Evolutionary conservation across 2,113 vertebrate species (phyloP).

Genomic region (Microtus ochrogaster): DNA sequence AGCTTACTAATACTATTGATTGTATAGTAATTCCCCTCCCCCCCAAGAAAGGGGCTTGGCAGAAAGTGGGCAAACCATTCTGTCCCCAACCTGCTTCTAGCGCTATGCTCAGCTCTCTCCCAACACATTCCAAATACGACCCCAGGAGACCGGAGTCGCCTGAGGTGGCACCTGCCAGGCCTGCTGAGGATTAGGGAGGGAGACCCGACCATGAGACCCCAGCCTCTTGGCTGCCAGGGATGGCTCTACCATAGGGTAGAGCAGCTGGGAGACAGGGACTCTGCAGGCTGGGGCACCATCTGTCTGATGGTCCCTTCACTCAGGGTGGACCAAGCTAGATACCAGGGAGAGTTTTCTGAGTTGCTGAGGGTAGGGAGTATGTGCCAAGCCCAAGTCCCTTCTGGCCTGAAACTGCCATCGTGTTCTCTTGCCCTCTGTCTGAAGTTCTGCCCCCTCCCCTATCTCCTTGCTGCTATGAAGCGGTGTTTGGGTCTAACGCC

Average conservation of each 20-base stretch:
- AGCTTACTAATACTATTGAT: neutral
- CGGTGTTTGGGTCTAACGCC: neutral
- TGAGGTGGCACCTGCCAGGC: neutral
- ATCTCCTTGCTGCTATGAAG: neutral
- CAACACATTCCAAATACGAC: neutral
- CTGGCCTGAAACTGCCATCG: neutral
- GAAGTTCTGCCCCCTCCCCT: neutral
- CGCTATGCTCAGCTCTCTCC: neutral
- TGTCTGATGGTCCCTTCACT: neutral
- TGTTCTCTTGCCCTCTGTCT: neutral
- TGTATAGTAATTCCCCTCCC: neutral
- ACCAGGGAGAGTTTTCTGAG: neutral
- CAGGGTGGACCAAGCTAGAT: neutral
- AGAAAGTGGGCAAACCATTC: neutral
- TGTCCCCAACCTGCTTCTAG: neutral
- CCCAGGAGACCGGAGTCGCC: neutral
- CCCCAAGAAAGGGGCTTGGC: neutral
- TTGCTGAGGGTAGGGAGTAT: neutral
- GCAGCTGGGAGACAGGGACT: neutral
- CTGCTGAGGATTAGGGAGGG: neutral
- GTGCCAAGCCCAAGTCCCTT: neutral
- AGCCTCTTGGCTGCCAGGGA: neutral
- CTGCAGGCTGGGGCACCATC: too few species aligned
- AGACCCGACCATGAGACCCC: neutral
- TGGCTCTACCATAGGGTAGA: neutral